These are phyloP conservation scores for Porites lutea DNA, from an alignment of 64 coral and sea anemone genomes.

Conservation along the genomic window DNA sequence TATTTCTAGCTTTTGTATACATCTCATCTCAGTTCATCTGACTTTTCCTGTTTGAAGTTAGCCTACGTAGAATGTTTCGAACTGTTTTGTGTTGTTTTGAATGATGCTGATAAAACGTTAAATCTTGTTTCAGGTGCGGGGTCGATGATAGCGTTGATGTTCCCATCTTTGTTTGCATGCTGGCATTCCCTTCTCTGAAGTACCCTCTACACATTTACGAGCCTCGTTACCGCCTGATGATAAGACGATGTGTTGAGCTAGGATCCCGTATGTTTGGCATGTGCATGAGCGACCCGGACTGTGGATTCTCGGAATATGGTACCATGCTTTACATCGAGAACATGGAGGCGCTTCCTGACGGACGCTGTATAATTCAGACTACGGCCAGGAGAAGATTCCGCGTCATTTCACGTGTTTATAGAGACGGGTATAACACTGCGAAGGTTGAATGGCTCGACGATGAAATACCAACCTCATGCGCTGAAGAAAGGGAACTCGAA, in stretches of 20 bases:
- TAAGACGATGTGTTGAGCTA: conserved; percentile 85
- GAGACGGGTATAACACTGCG: conserved; percentile 81
- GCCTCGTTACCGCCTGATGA: conserved; percentile 88
- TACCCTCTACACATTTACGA: conserved; percentile 96
- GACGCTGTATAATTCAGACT: conserved; percentile 87
- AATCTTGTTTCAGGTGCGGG: conserved; percentile 55
- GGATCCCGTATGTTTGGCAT: conserved; percentile 94
- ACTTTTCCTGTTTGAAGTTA: too few relatives aligned
- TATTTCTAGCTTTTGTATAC: too few relatives aligned
- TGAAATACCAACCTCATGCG: conserved; percentile 48
- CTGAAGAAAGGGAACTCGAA: conserved; percentile 54
- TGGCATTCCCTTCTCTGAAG: conserved; percentile 86
- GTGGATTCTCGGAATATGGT: conserved; percentile 70
- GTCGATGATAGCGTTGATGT: conserved; percentile 61
- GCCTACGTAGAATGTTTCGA: too few relatives aligned
- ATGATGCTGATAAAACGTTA: not conserved
- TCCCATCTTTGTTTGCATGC: conserved; percentile 90
- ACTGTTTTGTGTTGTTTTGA: not conserved
- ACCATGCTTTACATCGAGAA: conserved; percentile 87
- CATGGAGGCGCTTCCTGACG: conserved; percentile 75
- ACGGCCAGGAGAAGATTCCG: conserved; percentile 78
- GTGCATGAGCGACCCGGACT: conserved; percentile 46
- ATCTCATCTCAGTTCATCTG: too few relatives aligned
- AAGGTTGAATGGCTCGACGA: conserved; percentile 89
- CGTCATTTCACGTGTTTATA: conserved; percentile 58